Evolutionary conservation across 1,140 invertebrate species (phyloP).

Genomic region (Asobara japonica): DNA sequence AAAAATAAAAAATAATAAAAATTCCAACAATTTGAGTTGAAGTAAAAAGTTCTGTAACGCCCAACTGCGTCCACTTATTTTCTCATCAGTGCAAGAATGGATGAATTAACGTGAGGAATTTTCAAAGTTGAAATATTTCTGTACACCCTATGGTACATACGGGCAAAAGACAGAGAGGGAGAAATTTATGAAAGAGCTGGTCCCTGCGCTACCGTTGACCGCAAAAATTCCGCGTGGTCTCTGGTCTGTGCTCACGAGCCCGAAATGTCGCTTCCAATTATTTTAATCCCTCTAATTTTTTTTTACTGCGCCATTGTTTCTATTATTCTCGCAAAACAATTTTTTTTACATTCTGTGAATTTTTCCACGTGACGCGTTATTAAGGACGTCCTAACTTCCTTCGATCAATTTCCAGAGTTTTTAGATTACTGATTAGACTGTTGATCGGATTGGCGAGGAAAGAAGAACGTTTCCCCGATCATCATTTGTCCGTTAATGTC

Average conservation of each 20-base stretch:
- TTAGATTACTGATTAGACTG: no score
- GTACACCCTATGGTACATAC: neutral
- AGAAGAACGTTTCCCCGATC: no score
- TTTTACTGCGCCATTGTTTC: neutral
- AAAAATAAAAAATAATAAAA: no score
- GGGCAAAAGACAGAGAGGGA: neutral
- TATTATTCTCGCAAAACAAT: neutral
- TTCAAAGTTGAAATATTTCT: neutral
- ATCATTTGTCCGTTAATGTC: no score
- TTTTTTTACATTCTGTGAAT: neutral
- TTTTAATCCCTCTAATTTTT: constrained; percentile 2
- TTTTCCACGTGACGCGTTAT: neutral
- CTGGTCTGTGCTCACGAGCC: neutral
- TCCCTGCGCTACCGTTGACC: neutral
- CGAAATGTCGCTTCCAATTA: constrained; percentile 9
- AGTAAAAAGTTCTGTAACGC: no score
- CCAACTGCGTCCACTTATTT: no score
- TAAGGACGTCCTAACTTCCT: no score
- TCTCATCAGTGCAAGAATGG: no score
- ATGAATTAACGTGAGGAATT: neutral
- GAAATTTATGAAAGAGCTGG: no score
- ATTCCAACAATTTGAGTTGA: no score
- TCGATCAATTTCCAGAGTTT: no score
- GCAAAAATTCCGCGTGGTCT: constrained; percentile 6
- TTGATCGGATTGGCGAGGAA: no score